phyloP scores from a whole-genome alignment of 2,888 invertebrate genomes.

The Acleris cristana region DNA sequence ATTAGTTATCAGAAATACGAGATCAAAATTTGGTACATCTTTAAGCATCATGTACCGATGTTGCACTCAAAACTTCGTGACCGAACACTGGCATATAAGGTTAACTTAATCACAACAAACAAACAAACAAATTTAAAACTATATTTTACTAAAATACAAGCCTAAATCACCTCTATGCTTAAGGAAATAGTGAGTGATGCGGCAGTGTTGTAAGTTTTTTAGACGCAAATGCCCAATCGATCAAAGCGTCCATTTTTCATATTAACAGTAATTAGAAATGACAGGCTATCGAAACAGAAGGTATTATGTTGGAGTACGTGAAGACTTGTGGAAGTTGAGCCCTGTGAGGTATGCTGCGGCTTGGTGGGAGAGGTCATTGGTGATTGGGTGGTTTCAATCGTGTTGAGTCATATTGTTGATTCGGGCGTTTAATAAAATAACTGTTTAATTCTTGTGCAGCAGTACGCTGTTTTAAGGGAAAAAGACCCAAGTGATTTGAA shows the following conservation, averaged over 20 bases:
- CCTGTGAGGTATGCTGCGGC: neutral
- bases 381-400: neutral
- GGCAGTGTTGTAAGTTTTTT: neutral
- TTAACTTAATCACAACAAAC: conserved; percentile 33
- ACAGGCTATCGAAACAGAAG: conserved; percentile 41
- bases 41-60: conserved; percentile 23
- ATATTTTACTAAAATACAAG: neutral
- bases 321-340: neutral
- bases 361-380: conserved; percentile 1
- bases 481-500: no score
- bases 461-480: neutral
- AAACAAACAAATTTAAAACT: neutral
- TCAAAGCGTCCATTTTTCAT: conserved; percentile 40
- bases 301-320: conserved; percentile 13
- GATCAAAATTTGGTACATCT: conserved; percentile 15
- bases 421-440: conserved; percentile 1
- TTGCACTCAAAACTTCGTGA: conserved; percentile 44
- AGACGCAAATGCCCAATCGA: conserved; percentile 30
- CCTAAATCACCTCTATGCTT: conserved; percentile 8
- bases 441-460: neutral
- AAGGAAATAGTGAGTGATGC: neutral
- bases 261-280: conserved; percentile 45
- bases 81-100: conserved; percentile 44
- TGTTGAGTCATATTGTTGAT: neutral
- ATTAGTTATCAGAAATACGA: conserved; percentile 29